These are phyloP conservation scores for Sepiola atlantica DNA, from an alignment of 2,888 invertebrate species.

Conservation along the genomic window DNA sequence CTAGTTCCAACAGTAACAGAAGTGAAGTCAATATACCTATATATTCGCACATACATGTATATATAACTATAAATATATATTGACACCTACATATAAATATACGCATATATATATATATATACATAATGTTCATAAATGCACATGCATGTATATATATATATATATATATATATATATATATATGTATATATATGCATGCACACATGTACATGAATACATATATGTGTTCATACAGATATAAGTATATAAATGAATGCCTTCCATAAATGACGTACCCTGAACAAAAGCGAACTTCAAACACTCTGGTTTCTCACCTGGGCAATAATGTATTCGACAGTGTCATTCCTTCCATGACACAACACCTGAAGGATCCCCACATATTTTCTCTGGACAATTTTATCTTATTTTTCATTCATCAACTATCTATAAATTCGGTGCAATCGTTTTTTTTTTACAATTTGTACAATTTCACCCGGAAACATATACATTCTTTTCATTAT, in stretches of 20 bases:
- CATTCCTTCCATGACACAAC: background rate
- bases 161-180: constrained; percentile 2
- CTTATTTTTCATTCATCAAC: background rate
- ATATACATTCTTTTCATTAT: background rate
- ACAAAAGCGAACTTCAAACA: background rate
- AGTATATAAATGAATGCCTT: background rate
- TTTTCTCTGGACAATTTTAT: background rate
- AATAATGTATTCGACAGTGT: background rate
- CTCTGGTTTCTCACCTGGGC: background rate
- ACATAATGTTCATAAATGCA: background rate
- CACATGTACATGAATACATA: background rate
- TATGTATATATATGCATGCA: background rate
- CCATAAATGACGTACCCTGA: background rate
- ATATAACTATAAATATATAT: background rate
- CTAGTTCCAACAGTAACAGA: too few species aligned
- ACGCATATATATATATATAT: background rate
- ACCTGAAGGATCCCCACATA: background rate
- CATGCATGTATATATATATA: background rate
- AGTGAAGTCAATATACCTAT: background rate
- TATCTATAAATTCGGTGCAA: background rate
- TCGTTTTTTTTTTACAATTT: background rate
- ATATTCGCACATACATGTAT: background rate
- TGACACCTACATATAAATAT: background rate
- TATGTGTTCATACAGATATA: background rate
- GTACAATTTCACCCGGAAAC: background rate